Base-by-base conservation (phyloP, 2,888 invertebrate species). In the Sinotaia quadrata region DNA sequence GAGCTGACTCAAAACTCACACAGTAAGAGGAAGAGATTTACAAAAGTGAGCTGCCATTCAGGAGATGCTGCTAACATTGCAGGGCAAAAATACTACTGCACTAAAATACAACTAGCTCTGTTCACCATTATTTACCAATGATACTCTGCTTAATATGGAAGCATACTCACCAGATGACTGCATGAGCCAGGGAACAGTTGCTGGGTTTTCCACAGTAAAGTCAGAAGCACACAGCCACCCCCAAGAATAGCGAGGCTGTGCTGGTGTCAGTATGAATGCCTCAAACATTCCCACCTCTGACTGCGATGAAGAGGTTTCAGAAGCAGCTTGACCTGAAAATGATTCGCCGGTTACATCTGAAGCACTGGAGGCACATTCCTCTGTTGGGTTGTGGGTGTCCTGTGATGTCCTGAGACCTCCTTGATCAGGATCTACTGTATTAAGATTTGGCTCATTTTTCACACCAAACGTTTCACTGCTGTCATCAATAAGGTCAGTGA, bases 401-500 rank as follows among this genome's bases (percentile, higher is more conserved):
- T 56, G 54, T 24, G 44, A 65, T 24, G 65, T 44, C n/a, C 47
- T 47, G 47, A n/a, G 15, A n/a, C 41, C n/a, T 12, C 41, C 24
- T 7, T 10, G 2, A 27, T 49, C 27, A 34, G 21, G 21, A 15
- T 33, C 51, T 10, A 2, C 21, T 10, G 27, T 33, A n/a, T 15
- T 52, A 10, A 12, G 27, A 62, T 12, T 36, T 15, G 29, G 24
- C n/a, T 62, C 52, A n/a, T n/a, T n/a, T n/a, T n/a, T n/a, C n/a
- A n/a, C n/a, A n/a, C n/a, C n/a, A n/a, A n/a, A n/a, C 47, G 8
- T 7, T 18, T 47, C 47, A 47, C 1, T 7, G 24, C 7, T 47
- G 31, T 76, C 75, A n/a, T 67, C 65, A 33, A 75, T 51, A 1
- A 78, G 57, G 37, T 78, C 78, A n/a, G 78, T 78, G 5, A 77